A percentile compares a stretch with the other conserved stretches of the same genome.
These are phyloP conservation scores for Heteromormyrus szaboi DNA, from an alignment of 2,797 vertebrate genomes.

Conservation along the genomic window DNA sequence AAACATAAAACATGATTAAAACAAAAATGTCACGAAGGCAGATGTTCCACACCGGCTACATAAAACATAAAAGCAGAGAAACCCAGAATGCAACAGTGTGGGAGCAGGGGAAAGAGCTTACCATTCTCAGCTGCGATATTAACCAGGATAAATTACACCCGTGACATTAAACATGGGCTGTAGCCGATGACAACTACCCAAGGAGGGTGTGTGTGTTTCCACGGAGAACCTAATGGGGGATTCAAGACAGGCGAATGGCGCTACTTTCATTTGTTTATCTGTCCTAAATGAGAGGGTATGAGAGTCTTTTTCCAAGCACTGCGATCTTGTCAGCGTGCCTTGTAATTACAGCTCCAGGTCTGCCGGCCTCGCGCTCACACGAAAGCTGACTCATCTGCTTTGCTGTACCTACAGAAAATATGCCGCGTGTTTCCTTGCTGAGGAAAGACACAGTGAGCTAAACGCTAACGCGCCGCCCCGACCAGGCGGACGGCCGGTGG, in stretches of 20 bases:
- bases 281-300: not conserved
- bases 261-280: not conserved
- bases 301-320: not conserved
- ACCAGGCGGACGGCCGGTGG: too few relatives aligned
- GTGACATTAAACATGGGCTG: not conserved
- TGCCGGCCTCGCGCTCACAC: slow-evolving; percentile 60
- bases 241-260: not conserved
- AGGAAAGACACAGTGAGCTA: not conserved
- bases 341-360: slow-evolving; percentile 11
- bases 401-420: not conserved
- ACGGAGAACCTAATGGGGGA: not conserved
- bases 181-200: not conserved
- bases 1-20: not conserved
- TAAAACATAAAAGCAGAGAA: not conserved
- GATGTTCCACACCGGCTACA: not conserved
- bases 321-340: not conserved
- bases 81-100: not conserved
- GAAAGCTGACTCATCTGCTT: slow-evolving; percentile 48
- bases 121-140: not conserved
- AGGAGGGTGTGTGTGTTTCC: not conserved
- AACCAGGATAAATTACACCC: not conserved
- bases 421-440: not conserved
- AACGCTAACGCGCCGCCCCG: not conserved
- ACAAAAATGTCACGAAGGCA: not conserved
- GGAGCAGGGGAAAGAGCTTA: not conserved